Evolutionary conservation across 2,113 vertebrate species (phyloP), one percentile per base, ranked within the genome.

Genomic region (Prionailurus viverrinus): DNA sequence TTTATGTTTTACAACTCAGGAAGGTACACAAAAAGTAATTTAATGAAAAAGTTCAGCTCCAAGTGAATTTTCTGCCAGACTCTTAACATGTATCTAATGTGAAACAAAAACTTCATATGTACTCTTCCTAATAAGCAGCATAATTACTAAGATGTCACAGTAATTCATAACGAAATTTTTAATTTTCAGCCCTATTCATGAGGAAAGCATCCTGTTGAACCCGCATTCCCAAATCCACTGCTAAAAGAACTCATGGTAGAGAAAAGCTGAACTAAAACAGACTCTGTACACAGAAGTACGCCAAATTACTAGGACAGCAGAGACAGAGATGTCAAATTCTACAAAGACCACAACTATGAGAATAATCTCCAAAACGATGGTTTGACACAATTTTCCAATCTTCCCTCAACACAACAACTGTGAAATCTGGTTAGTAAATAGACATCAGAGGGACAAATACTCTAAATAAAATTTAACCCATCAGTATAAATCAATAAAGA

Each of bases 1-100:
- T 74, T 83, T 39, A 27, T 25, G 87, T 81, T 96, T 93, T 36
- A 86, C 86, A 97, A 80, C 48, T 68, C 31, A 80, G 45, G 33
- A 86, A 93, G 39, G 86, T 1, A 51, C 2, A 45, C 25, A 69
- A 63, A 97, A 92, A 80, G 27, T 33, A 87, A 90, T 21, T 63
- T 31, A 55, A 41, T 45, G 10, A 81, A 74, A 91, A 82, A 91
- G 63, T 53, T 90, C 27, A 91, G 58, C 68, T 94, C 39, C 61
- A 88, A 92, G 69, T 81, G 31, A 81, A n/a, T 51, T 94, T 83
- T 69, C 69, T 78, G 51, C 51, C 53, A 78, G 65, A 76, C 23
- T 55, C 5, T 45, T 21, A 39, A 80, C 25, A 63, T 85, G 36
- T 19, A 15, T 71, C 39, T 79, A 90, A 84, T 16, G 18, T 29